Conservation (phyloP, 2,888 invertebrate species). For the Parochlus steinenii region DNA sequence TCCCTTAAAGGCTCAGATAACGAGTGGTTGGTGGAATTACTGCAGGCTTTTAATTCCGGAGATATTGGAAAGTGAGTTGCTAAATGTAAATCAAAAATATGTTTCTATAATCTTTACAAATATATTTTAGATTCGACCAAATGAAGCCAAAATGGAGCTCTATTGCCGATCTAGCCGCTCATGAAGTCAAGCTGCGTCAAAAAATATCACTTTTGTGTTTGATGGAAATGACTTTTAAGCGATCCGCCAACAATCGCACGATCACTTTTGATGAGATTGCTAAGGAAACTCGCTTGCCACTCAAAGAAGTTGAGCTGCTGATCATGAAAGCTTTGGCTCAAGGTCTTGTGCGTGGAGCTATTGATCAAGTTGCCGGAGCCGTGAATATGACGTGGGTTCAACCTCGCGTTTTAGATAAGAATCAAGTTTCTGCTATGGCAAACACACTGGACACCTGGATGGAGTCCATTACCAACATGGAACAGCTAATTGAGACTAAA, state of each 20-base stretch:
- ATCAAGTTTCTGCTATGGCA: constrained; percentile 29
- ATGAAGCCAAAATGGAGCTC: constrained; percentile 59
- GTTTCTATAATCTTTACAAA: neutral
- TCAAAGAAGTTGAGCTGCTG: constrained; percentile 78
- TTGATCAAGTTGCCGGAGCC: constrained; percentile 68
- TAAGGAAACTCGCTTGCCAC: constrained; percentile 62
- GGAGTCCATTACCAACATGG: constrained; percentile 30
- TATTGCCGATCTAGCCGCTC: constrained; percentile 67
- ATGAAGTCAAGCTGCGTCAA: constrained; percentile 66
- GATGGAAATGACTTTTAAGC: constrained; percentile 98
- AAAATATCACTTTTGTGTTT: constrained; percentile 91
- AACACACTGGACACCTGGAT: constrained; percentile 29
- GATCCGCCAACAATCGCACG: constrained; percentile 72
- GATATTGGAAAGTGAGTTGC: constrained; percentile 49
- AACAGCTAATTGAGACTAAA: constrained; percentile 29
- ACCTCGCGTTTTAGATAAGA: constrained; percentile 49
- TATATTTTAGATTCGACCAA: constrained; percentile 43
- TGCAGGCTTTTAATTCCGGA: constrained; percentile 74
- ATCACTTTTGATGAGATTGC: constrained; percentile 85
- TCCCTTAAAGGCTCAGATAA: constrained; percentile 64
- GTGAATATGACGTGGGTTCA: constrained; percentile 67
- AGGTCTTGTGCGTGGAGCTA: constrained; percentile 82
- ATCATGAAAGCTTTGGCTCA: constrained; percentile 97
- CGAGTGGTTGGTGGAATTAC: constrained; percentile 73
- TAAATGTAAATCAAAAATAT: constrained; percentile 1